phyloP scores from a whole-genome alignment of 37 sponge, comb jelly and placozoan genomes.

The Spongilla lacustris region DNA sequence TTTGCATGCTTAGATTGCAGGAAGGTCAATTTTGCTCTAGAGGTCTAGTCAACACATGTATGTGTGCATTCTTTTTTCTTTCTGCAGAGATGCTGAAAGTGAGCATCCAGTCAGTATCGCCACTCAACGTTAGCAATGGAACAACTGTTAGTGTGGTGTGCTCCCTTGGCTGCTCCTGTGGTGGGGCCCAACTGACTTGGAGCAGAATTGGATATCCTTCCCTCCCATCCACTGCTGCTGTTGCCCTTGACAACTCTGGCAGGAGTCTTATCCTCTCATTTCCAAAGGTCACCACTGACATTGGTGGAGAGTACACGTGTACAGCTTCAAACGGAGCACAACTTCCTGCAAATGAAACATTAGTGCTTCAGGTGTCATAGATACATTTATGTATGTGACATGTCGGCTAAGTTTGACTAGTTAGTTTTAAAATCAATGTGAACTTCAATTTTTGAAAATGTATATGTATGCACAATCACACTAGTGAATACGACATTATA shows the following conservation, averaged over 20 bases:
- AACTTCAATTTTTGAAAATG: too few species aligned
- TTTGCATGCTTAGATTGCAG: too few species aligned
- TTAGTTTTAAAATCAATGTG: too few species aligned
- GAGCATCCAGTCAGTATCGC: neutral
- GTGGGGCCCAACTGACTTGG: neutral
- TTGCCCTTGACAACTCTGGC: neutral
- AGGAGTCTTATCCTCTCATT: neutral
- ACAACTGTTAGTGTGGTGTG: neutral
- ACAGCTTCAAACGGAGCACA: neutral
- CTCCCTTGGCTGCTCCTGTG: neutral
- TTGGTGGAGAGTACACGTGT: neutral
- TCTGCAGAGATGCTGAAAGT: neutral
- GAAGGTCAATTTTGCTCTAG: too few species aligned
- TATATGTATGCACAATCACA: too few species aligned
- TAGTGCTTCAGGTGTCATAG: too few species aligned
- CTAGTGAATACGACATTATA: too few species aligned
- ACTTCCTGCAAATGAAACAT: too few species aligned
- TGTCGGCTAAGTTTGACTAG: too few species aligned
- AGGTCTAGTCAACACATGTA: too few species aligned
- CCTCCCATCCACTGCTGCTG: neutral
- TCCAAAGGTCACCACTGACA: neutral
- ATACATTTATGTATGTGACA: too few species aligned
- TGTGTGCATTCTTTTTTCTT: too few species aligned
- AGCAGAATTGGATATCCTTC: neutral
- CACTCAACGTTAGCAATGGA: neutral